These are phyloP conservation scores for Caenorhabditis remanei DNA, from an alignment of 1,140 invertebrate genomes.

Conservation along the genomic window DNA sequence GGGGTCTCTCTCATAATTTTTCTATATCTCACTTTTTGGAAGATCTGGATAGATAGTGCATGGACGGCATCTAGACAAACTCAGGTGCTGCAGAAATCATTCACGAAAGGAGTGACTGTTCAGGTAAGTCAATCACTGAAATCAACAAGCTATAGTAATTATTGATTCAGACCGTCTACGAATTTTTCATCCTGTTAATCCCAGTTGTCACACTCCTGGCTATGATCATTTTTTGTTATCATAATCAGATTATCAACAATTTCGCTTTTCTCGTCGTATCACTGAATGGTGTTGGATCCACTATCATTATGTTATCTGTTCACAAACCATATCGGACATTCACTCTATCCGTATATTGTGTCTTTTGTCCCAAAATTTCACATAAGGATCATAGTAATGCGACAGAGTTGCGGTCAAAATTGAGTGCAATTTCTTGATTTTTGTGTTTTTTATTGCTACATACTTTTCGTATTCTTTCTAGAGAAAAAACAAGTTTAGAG, in stretches of 20 bases:
- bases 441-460: background rate
- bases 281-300: conserved; percentile 16
- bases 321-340: conserved; percentile 19
- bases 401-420: background rate
- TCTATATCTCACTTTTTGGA: conserved; percentile 17
- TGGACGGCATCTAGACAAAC: conserved; percentile 2
- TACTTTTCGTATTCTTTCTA: too few species aligned
- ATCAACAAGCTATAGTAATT: background rate
- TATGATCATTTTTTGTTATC: background rate
- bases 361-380: background rate
- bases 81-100: background rate
- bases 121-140: background rate
- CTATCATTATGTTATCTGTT: conserved; percentile 10
- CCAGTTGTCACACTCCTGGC: background rate
- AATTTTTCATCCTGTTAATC: conserved; percentile 4
- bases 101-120: conserved; percentile 25
- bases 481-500: too few species aligned
- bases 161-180: conserved; percentile 6
- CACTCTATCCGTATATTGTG: background rate
- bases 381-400: background rate
- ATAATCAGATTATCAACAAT: conserved; percentile 27
- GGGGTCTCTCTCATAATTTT: background rate
- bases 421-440: background rate
- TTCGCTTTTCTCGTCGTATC: background rate
- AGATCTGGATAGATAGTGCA: background rate